Conservation (phyloP, 1,140 invertebrate genomes). For the Diuraphis noxia region DNA sequence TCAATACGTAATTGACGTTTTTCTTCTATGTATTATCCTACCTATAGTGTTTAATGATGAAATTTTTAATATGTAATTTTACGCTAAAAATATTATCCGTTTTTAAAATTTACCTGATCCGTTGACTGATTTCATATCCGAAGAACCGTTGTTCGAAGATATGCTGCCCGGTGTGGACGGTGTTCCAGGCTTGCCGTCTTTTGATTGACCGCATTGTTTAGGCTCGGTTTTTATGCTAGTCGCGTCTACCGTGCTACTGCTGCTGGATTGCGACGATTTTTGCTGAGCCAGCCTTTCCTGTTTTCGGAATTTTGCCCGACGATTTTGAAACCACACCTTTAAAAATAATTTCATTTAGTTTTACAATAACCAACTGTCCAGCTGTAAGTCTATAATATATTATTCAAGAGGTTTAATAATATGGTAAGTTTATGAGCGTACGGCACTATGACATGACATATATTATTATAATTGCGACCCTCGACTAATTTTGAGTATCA, state of each 20-base stretch:
- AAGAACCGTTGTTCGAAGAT: constrained; percentile 55
- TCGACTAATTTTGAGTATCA: too few relatives aligned
- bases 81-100: background rate
- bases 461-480: too few relatives aligned
- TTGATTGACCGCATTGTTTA: constrained; percentile 52
- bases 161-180: constrained; percentile 56
- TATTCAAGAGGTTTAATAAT: too few relatives aligned
- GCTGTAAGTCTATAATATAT: too few relatives aligned
- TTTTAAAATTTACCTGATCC: constrained; percentile 46
- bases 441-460: too few relatives aligned
- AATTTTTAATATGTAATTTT: background rate
- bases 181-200: constrained; percentile 56
- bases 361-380: background rate
- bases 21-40: too few relatives aligned
- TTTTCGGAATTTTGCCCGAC: constrained; percentile 89
- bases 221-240: constrained; percentile 56
- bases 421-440: too few relatives aligned
- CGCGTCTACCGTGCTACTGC: constrained; percentile 27
- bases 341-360: constrained; percentile 57
- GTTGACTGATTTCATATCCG: constrained; percentile 57
- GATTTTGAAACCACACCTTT: constrained; percentile 94
- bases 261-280: constrained; percentile 61
- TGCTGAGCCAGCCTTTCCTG: constrained; percentile 84
- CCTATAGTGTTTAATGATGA: too few relatives aligned
- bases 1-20: too few relatives aligned